Evolutionary conservation across 2,888 invertebrate genomes (phyloP).

Genomic region (Metallyticus violacea): DNA sequence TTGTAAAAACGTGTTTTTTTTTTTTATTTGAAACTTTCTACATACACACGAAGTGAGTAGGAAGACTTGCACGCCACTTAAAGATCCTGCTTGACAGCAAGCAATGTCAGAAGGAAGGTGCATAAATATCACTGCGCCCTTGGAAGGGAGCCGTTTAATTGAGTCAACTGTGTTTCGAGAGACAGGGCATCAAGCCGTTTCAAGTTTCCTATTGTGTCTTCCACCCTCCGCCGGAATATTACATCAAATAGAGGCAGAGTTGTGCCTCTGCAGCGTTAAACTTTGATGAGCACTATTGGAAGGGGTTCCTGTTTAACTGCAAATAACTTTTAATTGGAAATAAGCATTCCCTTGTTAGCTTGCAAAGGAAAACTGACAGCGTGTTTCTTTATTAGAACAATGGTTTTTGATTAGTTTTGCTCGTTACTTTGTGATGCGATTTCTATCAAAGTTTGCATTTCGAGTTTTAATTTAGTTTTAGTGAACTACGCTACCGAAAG

Average conservation of each 20-base stretch:
- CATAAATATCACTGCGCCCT: neutral
- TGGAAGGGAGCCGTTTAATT: neutral
- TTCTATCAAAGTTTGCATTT: too few relatives aligned
- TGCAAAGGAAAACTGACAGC: neutral
- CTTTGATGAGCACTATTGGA: neutral
- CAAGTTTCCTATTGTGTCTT: neutral
- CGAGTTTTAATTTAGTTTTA: neutral
- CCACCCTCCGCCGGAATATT: neutral
- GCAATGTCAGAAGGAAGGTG: neutral
- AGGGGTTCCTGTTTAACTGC: neutral
- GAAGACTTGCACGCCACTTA: too few relatives aligned
- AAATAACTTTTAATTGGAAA: neutral
- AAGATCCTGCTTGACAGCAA: neutral
- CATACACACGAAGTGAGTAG: too few relatives aligned
- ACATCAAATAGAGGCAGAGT: neutral
- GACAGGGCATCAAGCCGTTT: neutral
- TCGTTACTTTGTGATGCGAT: too few relatives aligned
- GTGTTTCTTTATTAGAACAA: neutral
- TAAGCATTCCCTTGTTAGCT: neutral
- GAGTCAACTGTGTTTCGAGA: neutral
- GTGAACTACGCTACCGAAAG: too few relatives aligned
- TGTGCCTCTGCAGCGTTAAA: neutral
- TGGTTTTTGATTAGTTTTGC: neutral
- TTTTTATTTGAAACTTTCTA: neutral
- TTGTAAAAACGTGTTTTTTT: neutral